Percentiles rank a stretch among this genome's conserved stretches.
Evolutionary conservation across 1,140 invertebrate species (phyloP).

Genomic region (Meloidogyne exigua): DNA sequence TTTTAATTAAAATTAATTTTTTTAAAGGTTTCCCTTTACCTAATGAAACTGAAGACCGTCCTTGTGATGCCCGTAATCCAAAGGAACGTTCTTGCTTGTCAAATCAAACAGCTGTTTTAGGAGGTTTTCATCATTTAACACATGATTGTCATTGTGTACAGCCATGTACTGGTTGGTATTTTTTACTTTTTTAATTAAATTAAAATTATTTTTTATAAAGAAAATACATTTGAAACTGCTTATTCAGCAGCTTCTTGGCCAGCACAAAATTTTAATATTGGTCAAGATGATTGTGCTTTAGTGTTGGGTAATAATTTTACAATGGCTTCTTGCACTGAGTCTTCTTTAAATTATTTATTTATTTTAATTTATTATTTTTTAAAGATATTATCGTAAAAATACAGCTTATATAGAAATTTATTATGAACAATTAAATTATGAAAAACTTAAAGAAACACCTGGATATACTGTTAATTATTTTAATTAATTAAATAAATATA

Average conservation of each 20-base stretch:
- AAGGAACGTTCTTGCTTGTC: conserved; percentile 52
- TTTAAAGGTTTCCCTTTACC: conserved; percentile 52
- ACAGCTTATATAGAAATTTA: conserved; percentile 64
- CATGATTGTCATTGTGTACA: conserved; percentile 54
- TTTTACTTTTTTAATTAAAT: not conserved
- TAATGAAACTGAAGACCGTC: conserved; percentile 45
- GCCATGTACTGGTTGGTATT: conserved; percentile 36
- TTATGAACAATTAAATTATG: conserved; percentile 63
- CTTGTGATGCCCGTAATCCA: conserved; percentile 54
- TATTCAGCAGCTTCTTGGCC: conserved; percentile 64
- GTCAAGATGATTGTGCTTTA: conserved; percentile 50
- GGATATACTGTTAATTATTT: conserved; percentile 57
- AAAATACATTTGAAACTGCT: conserved; percentile 64
- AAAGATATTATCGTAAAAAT: conserved; percentile 46
- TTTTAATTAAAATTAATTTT: not conserved
- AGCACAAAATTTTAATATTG: conserved; percentile 62
- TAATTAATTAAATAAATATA: no score
- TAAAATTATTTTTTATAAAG: conserved; percentile 21
- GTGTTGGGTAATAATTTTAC: conserved; percentile 46
- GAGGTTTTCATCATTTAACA: conserved; percentile 61
- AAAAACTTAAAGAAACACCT: conserved; percentile 61
- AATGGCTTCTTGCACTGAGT: conserved; percentile 36
- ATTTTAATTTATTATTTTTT: not conserved
- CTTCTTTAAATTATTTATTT: not conserved
- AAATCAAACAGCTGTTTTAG: conserved; percentile 54